Base-by-base conservation (phyloP, 1,140 invertebrate species). In the Eueides isabella region DNA sequence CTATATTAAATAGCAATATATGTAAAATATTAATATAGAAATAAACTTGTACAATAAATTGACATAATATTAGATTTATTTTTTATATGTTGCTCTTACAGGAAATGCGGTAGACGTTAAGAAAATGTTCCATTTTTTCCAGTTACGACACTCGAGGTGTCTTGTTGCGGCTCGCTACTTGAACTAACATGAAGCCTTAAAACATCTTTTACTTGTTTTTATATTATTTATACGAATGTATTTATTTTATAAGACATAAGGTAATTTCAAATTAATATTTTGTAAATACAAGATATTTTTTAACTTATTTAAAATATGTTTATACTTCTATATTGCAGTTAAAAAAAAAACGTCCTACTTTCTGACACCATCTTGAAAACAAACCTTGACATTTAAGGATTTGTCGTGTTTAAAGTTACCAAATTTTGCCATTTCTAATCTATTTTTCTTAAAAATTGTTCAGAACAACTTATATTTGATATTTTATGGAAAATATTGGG, bases 161-260 rank as follows among this genome's bases (percentile, higher is more conserved):
- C 61, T 70, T 26, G 61, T 62, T 28, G 68, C 55, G 68, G 6
- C 31, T 63, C 26, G 61, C 61, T 41, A 19, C 61, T 62, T 63
- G 33, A 63, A 29, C 61, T 70, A 61, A 70, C 35, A 30, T 63
- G 68, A 35, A 70, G 61, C 61, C 61, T 63, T 62, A 38, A 63
- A 62, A 41, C 55, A 70, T 41, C 33, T 19, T 65, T 65, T 35
- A 35, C 30, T 14, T 61, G 12, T 68, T 26, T 55, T 61, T 14
- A 23, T 61, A 61, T 61, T 12, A 26, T 23, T 26, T 28, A 69
- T 61, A 61, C 26, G 23, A 30, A 33, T 48, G 23, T 31, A 7
- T n/a, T 67, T 67, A 26, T 55, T 55, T 4, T 11, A 55, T 55
- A 55, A 23, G 48, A 26, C 11, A 26, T 0, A 12, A 26, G 9